Evolutionary conservation across 35 echinoderm and acorn worm species (phyloP).

Genomic region (Ptychodera flava): DNA sequence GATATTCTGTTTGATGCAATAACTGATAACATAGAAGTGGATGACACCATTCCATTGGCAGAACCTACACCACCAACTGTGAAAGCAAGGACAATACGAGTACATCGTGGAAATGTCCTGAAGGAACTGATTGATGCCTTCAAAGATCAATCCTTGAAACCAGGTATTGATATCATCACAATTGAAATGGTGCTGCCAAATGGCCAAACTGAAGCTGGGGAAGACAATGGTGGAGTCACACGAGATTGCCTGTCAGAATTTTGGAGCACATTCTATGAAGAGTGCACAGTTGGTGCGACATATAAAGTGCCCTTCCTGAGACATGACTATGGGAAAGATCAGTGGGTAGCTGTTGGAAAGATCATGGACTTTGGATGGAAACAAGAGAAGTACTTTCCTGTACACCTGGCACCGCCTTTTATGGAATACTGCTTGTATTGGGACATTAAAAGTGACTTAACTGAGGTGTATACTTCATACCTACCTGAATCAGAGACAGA

Average conservation of each 20-base stretch:
- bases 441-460: not conserved
- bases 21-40: no score
- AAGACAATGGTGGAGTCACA: slow-evolving; percentile 15
- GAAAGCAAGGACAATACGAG: no score
- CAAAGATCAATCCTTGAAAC: slow-evolving; percentile 1
- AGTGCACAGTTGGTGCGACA: slow-evolving; percentile 9
- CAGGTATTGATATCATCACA: no score
- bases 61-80: no score
- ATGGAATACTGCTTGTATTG: slow-evolving; percentile 13
- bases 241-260: slow-evolving; percentile 21
- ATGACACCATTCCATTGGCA: no score
- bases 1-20: no score
- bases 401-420: slow-evolving; percentile 9
- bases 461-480: slow-evolving; percentile 3
- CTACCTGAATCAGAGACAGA: slow-evolving; percentile 7
- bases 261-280: slow-evolving; percentile 16
- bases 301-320: slow-evolving; percentile 29
- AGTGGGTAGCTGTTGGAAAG: slow-evolving; percentile 11
- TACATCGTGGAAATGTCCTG: no score
- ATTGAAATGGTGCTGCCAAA: no score
- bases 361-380: slow-evolving; percentile 26
- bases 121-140: no score
- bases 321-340: slow-evolving; percentile 8
- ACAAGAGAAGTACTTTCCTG: slow-evolving; percentile 6
- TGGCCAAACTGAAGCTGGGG: slow-evolving; percentile 21